These are phyloP conservation scores for Hylaeus anthracinus DNA, from an alignment of 1,140 invertebrate genomes.

Conservation along the genomic window DNA sequence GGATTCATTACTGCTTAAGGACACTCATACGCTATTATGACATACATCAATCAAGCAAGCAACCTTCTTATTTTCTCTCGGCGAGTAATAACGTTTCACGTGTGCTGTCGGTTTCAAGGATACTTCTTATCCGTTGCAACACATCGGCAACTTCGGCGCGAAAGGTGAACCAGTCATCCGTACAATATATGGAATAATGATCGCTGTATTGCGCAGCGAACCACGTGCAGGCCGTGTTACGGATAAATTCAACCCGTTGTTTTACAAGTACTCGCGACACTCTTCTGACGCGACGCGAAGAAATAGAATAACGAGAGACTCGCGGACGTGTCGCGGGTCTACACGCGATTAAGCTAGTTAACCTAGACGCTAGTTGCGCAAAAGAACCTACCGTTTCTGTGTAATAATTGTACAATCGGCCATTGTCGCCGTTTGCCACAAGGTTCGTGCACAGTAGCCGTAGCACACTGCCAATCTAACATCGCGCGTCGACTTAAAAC, in stretches of 20 bases:
- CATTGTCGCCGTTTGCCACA: not conserved
- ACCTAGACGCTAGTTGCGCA: slow-evolving; percentile 27
- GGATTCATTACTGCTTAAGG: no score
- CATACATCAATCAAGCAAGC: not conserved
- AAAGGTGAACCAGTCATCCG: slow-evolving; percentile 35
- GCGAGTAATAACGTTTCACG: not conserved
- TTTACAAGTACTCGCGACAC: not conserved
- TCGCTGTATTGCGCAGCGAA: not conserved
- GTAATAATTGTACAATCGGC: slow-evolving; percentile 35
- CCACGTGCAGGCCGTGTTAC: not conserved
- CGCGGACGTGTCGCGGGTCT: not conserved
- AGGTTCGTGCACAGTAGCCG: not conserved
- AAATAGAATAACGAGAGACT: not conserved
- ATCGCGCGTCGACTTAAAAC: no score
- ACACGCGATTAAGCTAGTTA: slow-evolving; percentile 19
- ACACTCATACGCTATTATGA: no score
- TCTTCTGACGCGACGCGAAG: not conserved
- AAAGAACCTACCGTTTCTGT: not conserved
- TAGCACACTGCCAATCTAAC: no score
- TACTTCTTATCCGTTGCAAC: slow-evolving; percentile 20
- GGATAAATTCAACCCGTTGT: not conserved
- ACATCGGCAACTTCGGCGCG: not conserved
- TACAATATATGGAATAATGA: slow-evolving; percentile 17
- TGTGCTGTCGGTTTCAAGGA: slow-evolving; percentile 22
- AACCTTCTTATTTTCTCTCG: slow-evolving; percentile 5